Conservation (phyloP, 2,797 vertebrate genomes). For the Geotrypetes seraphini region DNA sequence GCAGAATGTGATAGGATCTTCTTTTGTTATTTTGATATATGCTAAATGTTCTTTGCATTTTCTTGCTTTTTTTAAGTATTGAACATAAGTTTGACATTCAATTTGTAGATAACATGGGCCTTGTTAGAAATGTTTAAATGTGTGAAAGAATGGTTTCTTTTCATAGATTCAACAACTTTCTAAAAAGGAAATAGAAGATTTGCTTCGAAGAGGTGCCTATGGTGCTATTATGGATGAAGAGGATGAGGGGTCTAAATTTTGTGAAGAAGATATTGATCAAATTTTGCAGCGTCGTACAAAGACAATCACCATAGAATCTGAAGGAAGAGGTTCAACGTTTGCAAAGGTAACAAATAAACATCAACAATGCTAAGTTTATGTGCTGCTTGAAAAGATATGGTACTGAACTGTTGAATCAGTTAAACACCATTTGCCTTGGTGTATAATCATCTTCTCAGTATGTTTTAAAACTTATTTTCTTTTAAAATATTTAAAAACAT, state of each 20-base stretch:
- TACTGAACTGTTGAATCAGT: too few relatives aligned
- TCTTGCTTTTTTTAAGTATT: too few relatives aligned
- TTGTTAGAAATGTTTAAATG: too few relatives aligned
- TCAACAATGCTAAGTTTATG: not conserved
- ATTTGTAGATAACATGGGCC: too few relatives aligned
- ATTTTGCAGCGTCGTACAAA: slow-evolving; percentile 92
- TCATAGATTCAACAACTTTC: slow-evolving; percentile 84
- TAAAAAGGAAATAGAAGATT: slow-evolving; percentile 96
- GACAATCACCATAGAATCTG: slow-evolving; percentile 96
- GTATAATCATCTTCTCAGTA: not conserved
- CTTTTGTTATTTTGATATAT: too few relatives aligned
- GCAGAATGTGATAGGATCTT: too few relatives aligned
- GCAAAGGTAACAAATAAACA: slow-evolving; percentile 88
- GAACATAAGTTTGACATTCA: too few relatives aligned
- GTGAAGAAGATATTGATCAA: slow-evolving; percentile 96
- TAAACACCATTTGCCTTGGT: too few relatives aligned
- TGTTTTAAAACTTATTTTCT: not conserved
- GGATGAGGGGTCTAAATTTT: slow-evolving; percentile 96
- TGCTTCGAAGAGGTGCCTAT: slow-evolving; percentile 87
- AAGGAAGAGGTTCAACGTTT: slow-evolving; percentile 93
- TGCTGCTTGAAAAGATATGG: not conserved
- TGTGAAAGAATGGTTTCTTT: not conserved
- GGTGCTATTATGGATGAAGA: slow-evolving; percentile 97
- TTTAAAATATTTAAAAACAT: not conserved
- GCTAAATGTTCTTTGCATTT: too few relatives aligned